These are phyloP conservation scores for Antedon mediterranea DNA, from an alignment of 53 echinoderm and acorn worm genomes.

Conservation along the genomic window DNA sequence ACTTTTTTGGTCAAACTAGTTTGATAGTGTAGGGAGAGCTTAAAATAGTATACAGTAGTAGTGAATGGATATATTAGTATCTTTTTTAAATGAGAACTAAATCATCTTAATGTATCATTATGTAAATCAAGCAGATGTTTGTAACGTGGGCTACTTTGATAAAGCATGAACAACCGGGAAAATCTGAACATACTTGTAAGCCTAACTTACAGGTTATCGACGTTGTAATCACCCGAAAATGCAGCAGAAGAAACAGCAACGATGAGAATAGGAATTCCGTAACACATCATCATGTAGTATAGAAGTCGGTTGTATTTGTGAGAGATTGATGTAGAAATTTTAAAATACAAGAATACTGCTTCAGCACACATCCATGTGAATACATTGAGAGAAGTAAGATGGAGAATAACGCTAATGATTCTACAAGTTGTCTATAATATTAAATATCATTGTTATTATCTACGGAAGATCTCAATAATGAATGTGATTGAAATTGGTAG, in stretches of 20 bases:
- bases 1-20: too few species aligned
- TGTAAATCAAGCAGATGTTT: too few species aligned
- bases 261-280: not conserved
- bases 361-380: slow-evolving; percentile 54
- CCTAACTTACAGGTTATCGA: not conserved
- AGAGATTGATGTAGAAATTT: slow-evolving; percentile 9
- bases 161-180: too few species aligned
- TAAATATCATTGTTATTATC: not conserved
- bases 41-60: too few species aligned
- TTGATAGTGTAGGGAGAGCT: too few species aligned
- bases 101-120: too few species aligned
- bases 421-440: slow-evolving; percentile 29
- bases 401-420: slow-evolving; percentile 23
- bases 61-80: too few species aligned
- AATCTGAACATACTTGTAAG: too few species aligned
- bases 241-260: not conserved
- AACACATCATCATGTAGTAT: not conserved
- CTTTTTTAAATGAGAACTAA: too few species aligned
- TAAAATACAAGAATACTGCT: slow-evolving; percentile 41
- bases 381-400: slow-evolving; percentile 40
- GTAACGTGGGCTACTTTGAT: too few species aligned
- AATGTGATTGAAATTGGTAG: too few species aligned
- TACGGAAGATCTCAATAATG: too few species aligned
- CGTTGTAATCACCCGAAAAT: not conserved
- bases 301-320: not conserved